Conservation (phyloP, 1,140 invertebrate genomes). For the Zaprionus capensis region DNA sequence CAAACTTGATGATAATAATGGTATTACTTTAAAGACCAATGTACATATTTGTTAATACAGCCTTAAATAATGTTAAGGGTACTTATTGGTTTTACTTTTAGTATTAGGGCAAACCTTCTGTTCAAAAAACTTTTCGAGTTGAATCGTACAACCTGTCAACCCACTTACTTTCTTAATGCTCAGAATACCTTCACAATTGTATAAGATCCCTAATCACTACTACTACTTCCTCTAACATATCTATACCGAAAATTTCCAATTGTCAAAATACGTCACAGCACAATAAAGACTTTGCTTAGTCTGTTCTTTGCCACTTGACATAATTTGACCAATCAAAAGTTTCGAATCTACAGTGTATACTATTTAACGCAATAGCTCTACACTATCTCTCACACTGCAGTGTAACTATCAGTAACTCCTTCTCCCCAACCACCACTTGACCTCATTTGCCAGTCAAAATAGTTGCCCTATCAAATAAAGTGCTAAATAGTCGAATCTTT, state of each 20-base stretch:
- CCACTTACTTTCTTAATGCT: background rate
- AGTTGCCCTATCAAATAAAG: background rate
- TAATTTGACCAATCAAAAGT: background rate
- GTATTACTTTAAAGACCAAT: background rate
- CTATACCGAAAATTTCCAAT: background rate
- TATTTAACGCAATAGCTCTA: background rate
- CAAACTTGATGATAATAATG: background rate
- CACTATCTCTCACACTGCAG: background rate
- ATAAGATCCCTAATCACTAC: background rate
- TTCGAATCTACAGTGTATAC: background rate
- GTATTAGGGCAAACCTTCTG: background rate
- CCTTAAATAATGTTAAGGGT: too few species aligned
- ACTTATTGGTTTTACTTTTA: too few species aligned
- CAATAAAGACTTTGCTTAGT: background rate
- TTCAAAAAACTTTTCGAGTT: background rate
- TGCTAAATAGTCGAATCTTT: slow-evolving; percentile 11
- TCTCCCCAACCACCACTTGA: slow-evolving; percentile 1
- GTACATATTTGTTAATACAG: too few species aligned
- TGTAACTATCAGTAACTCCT: background rate
- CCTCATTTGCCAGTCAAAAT: slow-evolving; percentile 7
- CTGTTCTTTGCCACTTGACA: background rate
- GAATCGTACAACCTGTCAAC: background rate
- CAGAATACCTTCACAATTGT: background rate
- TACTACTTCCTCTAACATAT: background rate
- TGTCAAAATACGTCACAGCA: background rate